Evolutionary conservation across 2,113 vertebrate genomes (phyloP).

Genomic region (Patagioenas fasciata): DNA sequence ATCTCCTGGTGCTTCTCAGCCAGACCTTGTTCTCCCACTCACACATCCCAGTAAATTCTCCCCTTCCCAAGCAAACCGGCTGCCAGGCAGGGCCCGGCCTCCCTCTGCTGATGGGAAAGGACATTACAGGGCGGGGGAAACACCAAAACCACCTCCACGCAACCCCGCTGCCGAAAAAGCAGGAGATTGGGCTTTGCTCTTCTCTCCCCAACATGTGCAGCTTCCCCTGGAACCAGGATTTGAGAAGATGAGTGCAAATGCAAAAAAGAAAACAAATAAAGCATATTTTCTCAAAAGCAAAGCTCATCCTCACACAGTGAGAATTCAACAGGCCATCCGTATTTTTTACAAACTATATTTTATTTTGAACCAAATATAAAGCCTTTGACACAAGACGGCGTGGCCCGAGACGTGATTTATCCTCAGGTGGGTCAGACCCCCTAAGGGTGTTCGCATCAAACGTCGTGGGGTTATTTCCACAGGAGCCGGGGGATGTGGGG

Average conservation of each 20-base stretch:
- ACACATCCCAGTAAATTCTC: background rate
- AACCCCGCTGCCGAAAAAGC: background rate
- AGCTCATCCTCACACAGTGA: background rate
- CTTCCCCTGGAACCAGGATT: background rate
- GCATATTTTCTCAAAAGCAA: background rate
- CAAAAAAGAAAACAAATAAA: too few species aligned
- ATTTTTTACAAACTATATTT: conserved; percentile 17
- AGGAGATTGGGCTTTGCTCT: fast-evolving
- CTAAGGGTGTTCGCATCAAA: background rate
- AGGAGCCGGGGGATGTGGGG: fast-evolving
- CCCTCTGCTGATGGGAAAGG: conserved; percentile 40
- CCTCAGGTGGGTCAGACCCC: fast-evolving
- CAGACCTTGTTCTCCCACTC: background rate
- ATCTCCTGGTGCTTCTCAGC: background rate
- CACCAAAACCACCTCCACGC: fast-evolving
- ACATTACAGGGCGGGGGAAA: background rate
- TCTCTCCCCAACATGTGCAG: fast-evolving
- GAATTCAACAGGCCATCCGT: background rate
- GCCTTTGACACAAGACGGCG: fast-evolving
- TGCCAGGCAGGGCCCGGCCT: background rate
- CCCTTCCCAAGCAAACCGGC: too few species aligned
- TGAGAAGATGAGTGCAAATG: background rate
- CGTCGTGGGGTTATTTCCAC: fast-evolving
- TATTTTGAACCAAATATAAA: conserved; percentile 12
- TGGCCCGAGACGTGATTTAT: background rate